Percentiles rank a stretch among this genome's conserved stretches.
Evolutionary conservation across 2,888 invertebrate species (phyloP).

Genomic region (Nephrotoma flavescens): DNA sequence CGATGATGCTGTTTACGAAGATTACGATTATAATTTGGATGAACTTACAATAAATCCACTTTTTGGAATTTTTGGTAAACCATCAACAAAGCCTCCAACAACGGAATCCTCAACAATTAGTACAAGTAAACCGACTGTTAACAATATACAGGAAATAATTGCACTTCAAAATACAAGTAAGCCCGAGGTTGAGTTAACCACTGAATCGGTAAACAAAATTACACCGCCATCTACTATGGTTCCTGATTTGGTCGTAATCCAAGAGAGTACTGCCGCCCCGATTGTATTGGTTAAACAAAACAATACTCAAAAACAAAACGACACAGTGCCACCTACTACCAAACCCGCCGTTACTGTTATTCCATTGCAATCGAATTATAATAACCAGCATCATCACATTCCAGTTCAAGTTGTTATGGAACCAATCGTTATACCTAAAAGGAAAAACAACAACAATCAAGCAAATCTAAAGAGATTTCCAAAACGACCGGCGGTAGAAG

Average conservation of each 20-base stretch:
- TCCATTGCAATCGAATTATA: not conserved
- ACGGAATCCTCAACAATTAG: not conserved
- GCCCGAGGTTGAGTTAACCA: not conserved
- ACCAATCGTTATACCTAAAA: slow-evolving; percentile 1
- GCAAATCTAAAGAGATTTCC: not conserved
- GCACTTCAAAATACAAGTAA: not conserved
- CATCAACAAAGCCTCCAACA: not conserved
- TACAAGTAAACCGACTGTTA: not conserved
- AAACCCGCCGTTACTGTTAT: not conserved
- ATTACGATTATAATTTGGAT: slow-evolving; percentile 5
- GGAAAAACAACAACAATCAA: not conserved
- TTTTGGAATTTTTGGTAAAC: slow-evolving; percentile 2
- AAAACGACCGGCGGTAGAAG: not conserved
- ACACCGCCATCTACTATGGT: not conserved
- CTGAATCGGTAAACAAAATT: not conserved
- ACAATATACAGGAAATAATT: not conserved
- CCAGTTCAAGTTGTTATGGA: slow-evolving; percentile 10
- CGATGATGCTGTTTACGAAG: not conserved
- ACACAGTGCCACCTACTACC: not conserved
- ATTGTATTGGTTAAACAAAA: not conserved
- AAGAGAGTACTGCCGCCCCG: not conserved
- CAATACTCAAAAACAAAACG: not conserved
- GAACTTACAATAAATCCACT: slow-evolving; percentile 2
- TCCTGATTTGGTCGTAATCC: not conserved
- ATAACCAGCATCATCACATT: slow-evolving; percentile 4